Percentiles rank a stretch among this genome's conserved stretches.
These are phyloP conservation scores for Chrysolina oricalcia DNA, from an alignment of 2,888 invertebrate genomes.

Conservation along the genomic window DNA sequence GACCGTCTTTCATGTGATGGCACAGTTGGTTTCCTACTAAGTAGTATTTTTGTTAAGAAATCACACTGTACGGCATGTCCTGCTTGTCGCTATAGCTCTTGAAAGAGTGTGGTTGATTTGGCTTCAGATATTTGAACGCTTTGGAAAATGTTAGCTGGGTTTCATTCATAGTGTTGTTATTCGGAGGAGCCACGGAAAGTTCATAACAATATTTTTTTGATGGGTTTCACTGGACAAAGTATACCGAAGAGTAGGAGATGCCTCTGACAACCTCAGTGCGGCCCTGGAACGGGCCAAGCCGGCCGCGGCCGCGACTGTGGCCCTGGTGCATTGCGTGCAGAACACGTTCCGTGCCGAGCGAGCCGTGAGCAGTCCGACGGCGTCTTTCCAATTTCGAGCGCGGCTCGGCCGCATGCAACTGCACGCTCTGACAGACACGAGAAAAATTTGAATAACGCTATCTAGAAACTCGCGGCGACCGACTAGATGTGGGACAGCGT, in stretches of 20 bases:
- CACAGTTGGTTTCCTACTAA: no score
- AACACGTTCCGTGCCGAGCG: neutral
- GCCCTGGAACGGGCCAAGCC: neutral
- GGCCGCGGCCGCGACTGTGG: neutral
- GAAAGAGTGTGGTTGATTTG: no score
- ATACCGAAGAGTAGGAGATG: no score
- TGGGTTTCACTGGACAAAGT: neutral
- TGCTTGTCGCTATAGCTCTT: no score
- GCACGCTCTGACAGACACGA: conserved; percentile 18
- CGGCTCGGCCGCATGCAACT: neutral
- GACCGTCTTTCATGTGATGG: no score
- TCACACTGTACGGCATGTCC: no score
- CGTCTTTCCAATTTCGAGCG: neutral
- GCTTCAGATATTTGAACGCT: no score
- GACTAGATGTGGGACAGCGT: conserved; percentile 1
- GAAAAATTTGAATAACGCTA: conserved; percentile 23
- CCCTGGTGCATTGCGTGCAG: conserved; percentile 13
- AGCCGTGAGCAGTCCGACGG: neutral
- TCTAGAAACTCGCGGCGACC: neutral
- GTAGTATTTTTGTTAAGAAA: no score
- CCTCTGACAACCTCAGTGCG: neutral
- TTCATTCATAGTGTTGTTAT: no score
- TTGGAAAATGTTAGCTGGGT: no score
- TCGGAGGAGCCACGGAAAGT: neutral
- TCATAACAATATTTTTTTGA: neutral